Evolutionary conservation across 2,888 invertebrate species (phyloP), one percentile per base, ranked within the genome.

Genomic region (Eupithecia centaureata): DNA sequence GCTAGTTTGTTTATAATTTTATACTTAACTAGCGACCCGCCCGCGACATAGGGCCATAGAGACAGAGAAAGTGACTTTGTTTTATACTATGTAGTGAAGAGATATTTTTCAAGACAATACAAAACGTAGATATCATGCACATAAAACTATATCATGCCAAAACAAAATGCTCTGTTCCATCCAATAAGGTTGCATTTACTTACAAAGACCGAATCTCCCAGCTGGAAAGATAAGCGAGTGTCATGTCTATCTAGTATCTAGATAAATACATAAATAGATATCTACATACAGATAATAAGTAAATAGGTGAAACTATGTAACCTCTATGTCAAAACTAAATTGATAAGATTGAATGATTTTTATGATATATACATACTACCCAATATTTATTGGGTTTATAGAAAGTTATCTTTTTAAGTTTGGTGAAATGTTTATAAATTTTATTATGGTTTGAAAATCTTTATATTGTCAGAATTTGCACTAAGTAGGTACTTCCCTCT

Each of bases 141-240:
- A 2, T 10, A 12, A 10, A 42, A 47, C 32, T n/a, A 35, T 47
- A 47, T 22, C 47, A 47, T 47, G 47, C 47, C 10, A 22, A 47
- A 47, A 47, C 22, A 47, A 47, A 42, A n/a, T 27, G 52, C 27
- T 13, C 1, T 27, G 27, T 27, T 10, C 27, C 52, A 56, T 54
- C 7, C 27, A 28, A 27, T 28, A 28, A n/a, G 15, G 28, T 15
- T 28, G 15, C 13, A 15, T 47, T 47, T 63, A 68, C 69, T 71
- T 68, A 73, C 67, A 25, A 61, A 35, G 8, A 58, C 18, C 47
- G 25, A 65, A 68, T 15, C 61, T 61, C 54, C 70, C 70, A 59
- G 62, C 73, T 73, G 73, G 13, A 73, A 73, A 73, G 52, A 69
- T 54, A 72, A 68, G 52, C 30, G 32, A 33, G 58, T 63, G 59